A percentile compares a stretch with the other conserved stretches of the same genome.
Conservation (phyloP, 1,140 invertebrate genomes). For the Phenacoccus solenopsis region DNA sequence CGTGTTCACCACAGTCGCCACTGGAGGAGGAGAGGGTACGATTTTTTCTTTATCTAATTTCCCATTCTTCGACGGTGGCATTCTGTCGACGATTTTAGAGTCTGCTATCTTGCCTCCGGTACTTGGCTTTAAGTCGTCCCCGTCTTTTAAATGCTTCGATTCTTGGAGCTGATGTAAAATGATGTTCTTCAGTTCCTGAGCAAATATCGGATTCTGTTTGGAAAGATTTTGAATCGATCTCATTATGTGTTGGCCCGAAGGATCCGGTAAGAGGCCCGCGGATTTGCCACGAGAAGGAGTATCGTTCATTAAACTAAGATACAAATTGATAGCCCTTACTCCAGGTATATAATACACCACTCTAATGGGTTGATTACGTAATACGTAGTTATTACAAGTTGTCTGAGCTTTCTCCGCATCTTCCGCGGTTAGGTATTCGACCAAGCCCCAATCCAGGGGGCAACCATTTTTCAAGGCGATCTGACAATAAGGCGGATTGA, state of each 20-base stretch:
- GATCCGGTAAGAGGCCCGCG: constrained; percentile 36
- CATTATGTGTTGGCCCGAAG: constrained; percentile 36
- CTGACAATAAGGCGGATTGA: constrained; percentile 46
- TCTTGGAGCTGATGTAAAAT: constrained; percentile 30
- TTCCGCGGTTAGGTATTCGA: constrained; percentile 39
- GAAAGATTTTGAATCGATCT: constrained; percentile 38
- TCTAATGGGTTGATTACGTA: constrained; percentile 37
- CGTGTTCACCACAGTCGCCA: not conserved
- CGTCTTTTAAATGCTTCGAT: constrained; percentile 16
- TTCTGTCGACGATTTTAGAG: not conserved
- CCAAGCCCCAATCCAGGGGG: constrained; percentile 43
- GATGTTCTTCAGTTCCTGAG: constrained; percentile 39
- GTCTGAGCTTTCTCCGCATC: constrained; percentile 41
- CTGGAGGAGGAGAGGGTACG: not conserved
- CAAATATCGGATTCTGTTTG: constrained; percentile 41
- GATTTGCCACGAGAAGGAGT: constrained; percentile 33
- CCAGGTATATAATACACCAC: constrained; percentile 46
- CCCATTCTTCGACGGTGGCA: not conserved
- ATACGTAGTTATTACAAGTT: constrained; percentile 33
- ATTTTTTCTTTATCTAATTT: not conserved
- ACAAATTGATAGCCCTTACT: constrained; percentile 42
- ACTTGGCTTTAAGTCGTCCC: not conserved
- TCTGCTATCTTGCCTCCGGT: not conserved
- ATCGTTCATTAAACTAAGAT: constrained; percentile 39
- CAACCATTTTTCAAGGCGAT: constrained; percentile 43